Evolutionary conservation across 1,140 invertebrate species (phyloP), one percentile per base, ranked within the genome.

Genomic region (Drosophila prosaltans): DNA sequence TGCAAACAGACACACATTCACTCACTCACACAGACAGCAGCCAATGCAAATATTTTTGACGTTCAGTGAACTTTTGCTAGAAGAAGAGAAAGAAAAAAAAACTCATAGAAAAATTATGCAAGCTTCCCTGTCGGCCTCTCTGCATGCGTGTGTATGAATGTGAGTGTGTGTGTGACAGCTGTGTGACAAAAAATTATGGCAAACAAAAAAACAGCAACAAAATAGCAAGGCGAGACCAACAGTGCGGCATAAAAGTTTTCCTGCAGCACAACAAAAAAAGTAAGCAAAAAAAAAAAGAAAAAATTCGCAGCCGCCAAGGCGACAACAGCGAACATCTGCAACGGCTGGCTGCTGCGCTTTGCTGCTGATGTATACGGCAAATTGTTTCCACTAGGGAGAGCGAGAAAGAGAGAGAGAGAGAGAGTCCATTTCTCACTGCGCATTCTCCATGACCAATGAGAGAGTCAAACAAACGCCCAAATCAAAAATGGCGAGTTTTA

Each of bases 1-100:
- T 30, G 45, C 26, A 54, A 28, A 65, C 40, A 66, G 63, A 64
- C 65, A 3, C 64, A 40, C 32, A 36, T 7, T 36, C 58, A 54
- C 58, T 6, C 64, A 39, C 57, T 48, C 43, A 41, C 28, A 48
- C 28, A 45, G 5, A 28, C 57, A 70, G 48, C 24, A 59, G 71
- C 68, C 71, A 80, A 89, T 90, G 84, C 84, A 89, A 90, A 89
- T 90, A 90, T 81, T 89, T 91, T 91, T 82, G 84, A 91, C 89
- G 89, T 91, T 91, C 89, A 91, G 69, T 91, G 89, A 91, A 91
- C 89, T 91, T 91, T 89, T 76, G 66, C 73, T 24, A 67, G 78
- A 75, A 80, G 41, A 66, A 30, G 11, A 41, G 11, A 54, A 30
- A 30, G 28, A 26, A 54, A 54, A 54, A 51, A 28, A 65, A 48